Evolutionary conservation across 2,888 invertebrate species (phyloP).

Genomic region (Nymphalis c-album): DNA sequence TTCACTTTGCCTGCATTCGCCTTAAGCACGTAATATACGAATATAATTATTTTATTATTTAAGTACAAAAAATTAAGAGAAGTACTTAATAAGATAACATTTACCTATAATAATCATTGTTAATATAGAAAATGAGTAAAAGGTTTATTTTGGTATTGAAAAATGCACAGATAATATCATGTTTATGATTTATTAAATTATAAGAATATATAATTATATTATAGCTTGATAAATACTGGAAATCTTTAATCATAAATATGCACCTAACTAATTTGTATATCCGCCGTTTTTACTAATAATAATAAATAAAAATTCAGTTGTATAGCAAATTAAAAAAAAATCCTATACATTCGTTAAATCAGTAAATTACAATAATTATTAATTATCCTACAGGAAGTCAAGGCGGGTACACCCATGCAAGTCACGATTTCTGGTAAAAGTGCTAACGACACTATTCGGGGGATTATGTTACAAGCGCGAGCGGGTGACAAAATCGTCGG

Average conservation of each 20-base stretch:
- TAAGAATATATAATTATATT: too few species aligned
- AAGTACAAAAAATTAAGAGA: too few species aligned
- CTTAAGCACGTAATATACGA: neutral
- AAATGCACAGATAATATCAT: too few species aligned
- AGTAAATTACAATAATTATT: neutral
- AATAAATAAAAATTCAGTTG: neutral
- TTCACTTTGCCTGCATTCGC: neutral
- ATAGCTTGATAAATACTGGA: neutral
- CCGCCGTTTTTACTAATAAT: neutral
- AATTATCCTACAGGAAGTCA: conserved; percentile 53
- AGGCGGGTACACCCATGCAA: conserved; percentile 69
- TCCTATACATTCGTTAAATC: too few species aligned
- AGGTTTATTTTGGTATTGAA: too few species aligned
- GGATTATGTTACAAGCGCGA: conserved; percentile 85
- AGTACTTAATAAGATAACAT: too few species aligned
- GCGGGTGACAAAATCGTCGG: conserved; percentile 83
- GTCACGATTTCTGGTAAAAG: conserved; percentile 77
- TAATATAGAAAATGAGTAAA: too few species aligned
- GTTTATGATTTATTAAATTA: too few species aligned
- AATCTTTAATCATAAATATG: neutral
- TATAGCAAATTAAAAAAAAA: neutral
- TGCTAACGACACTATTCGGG: conserved; percentile 80
- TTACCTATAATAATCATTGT: too few species aligned
- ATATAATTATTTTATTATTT: neutral
- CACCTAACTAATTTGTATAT: too few species aligned